These are phyloP conservation scores for Drosophila micromelanica DNA, from an alignment of 1,140 invertebrate genomes.

Conservation along the genomic window DNA sequence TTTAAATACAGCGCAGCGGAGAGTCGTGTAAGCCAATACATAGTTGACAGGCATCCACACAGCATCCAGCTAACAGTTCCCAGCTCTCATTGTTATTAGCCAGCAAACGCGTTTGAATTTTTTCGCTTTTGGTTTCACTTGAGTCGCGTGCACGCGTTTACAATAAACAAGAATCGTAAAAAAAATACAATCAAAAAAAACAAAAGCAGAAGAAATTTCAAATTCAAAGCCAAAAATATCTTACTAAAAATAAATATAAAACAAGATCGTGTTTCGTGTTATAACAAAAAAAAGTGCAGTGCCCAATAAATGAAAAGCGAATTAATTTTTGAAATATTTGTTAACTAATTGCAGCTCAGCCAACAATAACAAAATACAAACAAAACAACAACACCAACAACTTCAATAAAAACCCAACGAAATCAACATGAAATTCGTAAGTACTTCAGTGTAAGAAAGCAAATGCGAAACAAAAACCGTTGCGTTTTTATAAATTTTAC, in stretches of 20 bases:
- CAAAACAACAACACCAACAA: slow-evolving; percentile 26
- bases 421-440: slow-evolving; percentile 83
- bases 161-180: slow-evolving; percentile 6
- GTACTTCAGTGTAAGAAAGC: slow-evolving; percentile 44
- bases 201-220: slow-evolving; percentile 21
- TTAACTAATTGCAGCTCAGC: slow-evolving; percentile 75
- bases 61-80: slow-evolving; percentile 36
- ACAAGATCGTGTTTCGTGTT: slow-evolving; percentile 13
- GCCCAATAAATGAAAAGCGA: slow-evolving; percentile 46
- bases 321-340: slow-evolving; percentile 71
- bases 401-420: slow-evolving; percentile 34
- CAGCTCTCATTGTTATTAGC: slow-evolving; percentile 24
- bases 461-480: slow-evolving; percentile 5
- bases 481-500: slow-evolving; percentile 27
- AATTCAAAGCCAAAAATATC: slow-evolving; percentile 5
- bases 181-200: slow-evolving; percentile 6
- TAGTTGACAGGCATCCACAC: slow-evolving; percentile 21
- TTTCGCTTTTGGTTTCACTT: slow-evolving; percentile 29
- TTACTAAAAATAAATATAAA: slow-evolving; percentile 21
- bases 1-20: slow-evolving; percentile 24
- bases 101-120: slow-evolving; percentile 15
- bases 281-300: slow-evolving; percentile 46
- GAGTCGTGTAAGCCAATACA: slow-evolving; percentile 33
- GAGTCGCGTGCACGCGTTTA: slow-evolving; percentile 31
- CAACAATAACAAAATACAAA: slow-evolving; percentile 17